Evolutionary conservation across 2,797 vertebrate species (phyloP).

Genomic region (Falco naumanni): DNA sequence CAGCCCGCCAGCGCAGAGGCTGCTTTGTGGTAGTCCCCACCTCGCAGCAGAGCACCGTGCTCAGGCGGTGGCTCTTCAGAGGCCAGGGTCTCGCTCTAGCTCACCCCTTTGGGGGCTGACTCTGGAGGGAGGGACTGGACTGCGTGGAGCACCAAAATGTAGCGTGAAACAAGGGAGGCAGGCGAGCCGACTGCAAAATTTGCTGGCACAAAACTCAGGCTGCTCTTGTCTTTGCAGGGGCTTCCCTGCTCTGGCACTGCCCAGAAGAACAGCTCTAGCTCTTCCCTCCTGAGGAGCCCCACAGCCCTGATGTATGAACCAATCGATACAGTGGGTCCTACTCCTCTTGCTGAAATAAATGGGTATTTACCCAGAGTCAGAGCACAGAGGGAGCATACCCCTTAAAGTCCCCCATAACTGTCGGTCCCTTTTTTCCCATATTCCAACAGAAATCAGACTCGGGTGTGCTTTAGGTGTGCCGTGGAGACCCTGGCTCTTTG

Average conservation of each 20-base stretch:
- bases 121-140: rapidly evolving
- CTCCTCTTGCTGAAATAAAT: not conserved
- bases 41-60: rapidly evolving
- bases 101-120: not conserved
- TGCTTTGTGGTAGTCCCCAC: not conserved
- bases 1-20: rapidly evolving
- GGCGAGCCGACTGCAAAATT: not conserved
- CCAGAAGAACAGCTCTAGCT: not conserved
- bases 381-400: rapidly evolving
- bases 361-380: not conserved
- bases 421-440: not conserved
- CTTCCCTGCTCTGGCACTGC: not conserved
- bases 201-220: not conserved
- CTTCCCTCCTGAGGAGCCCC: not conserved
- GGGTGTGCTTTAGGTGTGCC: not conserved
- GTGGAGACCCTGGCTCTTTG: not conserved
- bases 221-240: not conserved
- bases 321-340: not conserved
- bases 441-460: not conserved
- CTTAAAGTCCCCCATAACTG: not conserved
- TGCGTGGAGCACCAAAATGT: not conserved
- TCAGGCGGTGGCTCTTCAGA: not conserved
- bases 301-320: not conserved
- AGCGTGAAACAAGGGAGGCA: not conserved
- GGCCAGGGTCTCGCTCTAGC: not conserved